Base-by-base conservation (phyloP, 2,113 vertebrate genomes). In the Delphinapterus leucas region DNA sequence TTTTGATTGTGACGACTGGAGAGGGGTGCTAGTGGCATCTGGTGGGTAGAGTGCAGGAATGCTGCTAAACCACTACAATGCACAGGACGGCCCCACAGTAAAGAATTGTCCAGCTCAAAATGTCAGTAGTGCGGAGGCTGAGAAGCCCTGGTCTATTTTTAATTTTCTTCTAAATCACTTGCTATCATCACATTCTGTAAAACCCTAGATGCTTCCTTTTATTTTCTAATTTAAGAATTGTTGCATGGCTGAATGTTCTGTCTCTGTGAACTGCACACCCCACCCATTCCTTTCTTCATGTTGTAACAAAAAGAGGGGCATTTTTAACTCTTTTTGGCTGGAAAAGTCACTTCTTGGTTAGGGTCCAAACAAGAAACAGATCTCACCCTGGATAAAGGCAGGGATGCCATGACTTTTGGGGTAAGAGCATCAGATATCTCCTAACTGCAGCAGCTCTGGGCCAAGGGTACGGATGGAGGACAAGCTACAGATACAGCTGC, bases 131-230 rank as follows among this genome's bases (percentile, higher is more conserved):
- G 38, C 68, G 49, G 74, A 61, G 44, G 20, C 53, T 76, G 84
- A 84, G 49, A 87, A 71, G 68, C 14, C 13, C 70, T 71, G 33
- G 4, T 71, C 55, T 95, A 15, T 87, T 92, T 96, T 92, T 67
- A 93, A 36, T 79, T 95, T 89, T 55, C 49, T 88, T 86, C 31
- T 71, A 86, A 84, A 81, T 91, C 90, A 90, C n/a, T 44, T 83
- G 60, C 70, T 79, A 73, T 41, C 61, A 73, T 28, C 76, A 73
- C n/a, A 65, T 74, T 86, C 79, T 86, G 25, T 88, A 77, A 94
- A 94, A 67, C 36, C 61, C 53, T 26, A n/a, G 83, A 36, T 93
- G 68, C 47, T 60, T 74, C 8, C 85, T 83, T 73, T 81, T 68
- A 84, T 93, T 95, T 88, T 76, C 74, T 63, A 80, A 74, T 79